These are phyloP conservation scores for Glomeris marginata DNA, from an alignment of 2,888 invertebrate species.

Conservation along the genomic window DNA sequence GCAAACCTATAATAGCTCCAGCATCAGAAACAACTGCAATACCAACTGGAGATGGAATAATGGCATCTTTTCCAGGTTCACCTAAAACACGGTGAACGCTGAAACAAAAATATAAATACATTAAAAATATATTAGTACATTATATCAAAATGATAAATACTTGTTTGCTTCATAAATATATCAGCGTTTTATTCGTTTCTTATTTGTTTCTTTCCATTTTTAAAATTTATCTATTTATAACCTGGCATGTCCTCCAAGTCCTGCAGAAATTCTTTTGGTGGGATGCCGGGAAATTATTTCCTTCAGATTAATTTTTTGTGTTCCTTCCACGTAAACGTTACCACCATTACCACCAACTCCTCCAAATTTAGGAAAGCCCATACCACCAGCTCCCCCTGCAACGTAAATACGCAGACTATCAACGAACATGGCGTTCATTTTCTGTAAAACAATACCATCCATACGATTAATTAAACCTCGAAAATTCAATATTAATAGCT, in stretches of 20 bases:
- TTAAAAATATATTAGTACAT: neutral
- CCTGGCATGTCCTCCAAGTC: slow-evolving; percentile 57
- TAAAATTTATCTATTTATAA: slow-evolving; percentile 13
- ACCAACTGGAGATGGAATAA: slow-evolving; percentile 65
- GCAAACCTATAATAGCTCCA: slow-evolving; percentile 43
- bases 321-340: slow-evolving; percentile 47
- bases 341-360: slow-evolving; percentile 85
- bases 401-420: slow-evolving; percentile 67
- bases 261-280: slow-evolving; percentile 45
- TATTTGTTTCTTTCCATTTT: neutral
- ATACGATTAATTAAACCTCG: too few species aligned
- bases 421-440: slow-evolving; percentile 38
- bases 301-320: slow-evolving; percentile 23
- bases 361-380: slow-evolving; percentile 62
- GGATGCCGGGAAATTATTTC: slow-evolving; percentile 33
- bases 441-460: too few species aligned
- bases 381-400: slow-evolving; percentile 68
- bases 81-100: slow-evolving; percentile 55
- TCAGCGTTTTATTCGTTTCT: too few species aligned
- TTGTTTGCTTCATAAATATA: too few species aligned
- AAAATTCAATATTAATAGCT: too few species aligned
- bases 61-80: slow-evolving; percentile 49
- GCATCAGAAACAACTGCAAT: slow-evolving; percentile 54
- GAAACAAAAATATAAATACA: slow-evolving; percentile 4
- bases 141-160: too few species aligned